Conservation (phyloP, 2,797 vertebrate species). For the Zenarchopterus dispar region DNA sequence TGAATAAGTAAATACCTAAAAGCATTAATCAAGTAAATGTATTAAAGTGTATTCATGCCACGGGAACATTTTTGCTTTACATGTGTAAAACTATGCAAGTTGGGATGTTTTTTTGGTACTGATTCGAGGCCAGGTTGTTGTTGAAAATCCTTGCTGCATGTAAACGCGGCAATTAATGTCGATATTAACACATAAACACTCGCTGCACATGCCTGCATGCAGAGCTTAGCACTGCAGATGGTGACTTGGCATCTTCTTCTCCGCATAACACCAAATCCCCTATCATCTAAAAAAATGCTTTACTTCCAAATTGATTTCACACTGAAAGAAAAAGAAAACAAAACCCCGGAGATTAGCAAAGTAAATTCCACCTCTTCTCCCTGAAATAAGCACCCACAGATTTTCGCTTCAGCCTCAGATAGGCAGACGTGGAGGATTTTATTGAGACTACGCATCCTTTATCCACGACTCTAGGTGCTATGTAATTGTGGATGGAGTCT, state of each 20-base stretch:
- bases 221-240: constrained; percentile 39
- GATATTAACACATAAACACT: constrained; percentile 35
- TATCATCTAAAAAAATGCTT: constrained; percentile 48
- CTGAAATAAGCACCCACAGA: constrained; percentile 42
- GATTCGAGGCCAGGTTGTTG: constrained; percentile 36
- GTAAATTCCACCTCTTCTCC: constrained; percentile 58
- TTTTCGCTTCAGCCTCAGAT: constrained; percentile 40
- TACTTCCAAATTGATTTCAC: constrained; percentile 65
- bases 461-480: constrained; percentile 50
- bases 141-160: constrained; percentile 19
- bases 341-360: constrained; percentile 60
- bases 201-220: constrained; percentile 3
- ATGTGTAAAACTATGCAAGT: constrained; percentile 20
- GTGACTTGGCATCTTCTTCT: constrained; percentile 45
- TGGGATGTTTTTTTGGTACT: constrained; percentile 31
- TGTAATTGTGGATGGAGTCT: constrained; percentile 64
- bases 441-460: constrained; percentile 53
- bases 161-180: constrained; percentile 50
- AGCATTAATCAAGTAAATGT: constrained; percentile 10
- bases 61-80: constrained; percentile 34
- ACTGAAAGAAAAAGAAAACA: constrained; percentile 33
- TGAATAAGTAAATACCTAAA: neutral
- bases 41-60: constrained; percentile 14
- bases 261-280: constrained; percentile 27
- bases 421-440: constrained; percentile 53